Evolutionary conservation across 2,797 vertebrate species (phyloP), one percentile per base, ranked within the genome.

Genomic region (Myotis planiceps): DNA sequence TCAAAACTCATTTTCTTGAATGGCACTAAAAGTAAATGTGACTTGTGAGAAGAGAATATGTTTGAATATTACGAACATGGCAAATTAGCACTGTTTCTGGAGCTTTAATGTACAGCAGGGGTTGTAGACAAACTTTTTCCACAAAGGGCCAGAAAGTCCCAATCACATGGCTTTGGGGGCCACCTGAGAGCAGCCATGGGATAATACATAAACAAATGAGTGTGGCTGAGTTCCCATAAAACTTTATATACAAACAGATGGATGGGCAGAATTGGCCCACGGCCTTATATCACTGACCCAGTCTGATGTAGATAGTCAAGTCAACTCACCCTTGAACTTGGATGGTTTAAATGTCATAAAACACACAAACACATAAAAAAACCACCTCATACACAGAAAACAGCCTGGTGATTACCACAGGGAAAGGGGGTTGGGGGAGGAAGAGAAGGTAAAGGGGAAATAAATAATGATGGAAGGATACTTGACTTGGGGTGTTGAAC

Each of bases 1-100:
- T 96, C 97, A 88, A 88, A 97, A 51, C 9, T 96, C 81, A 95
- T 94, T 96, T 96, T 95, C 75, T 25, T 78, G 66, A 89, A 79
- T 87, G 55, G 23, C 29, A 79, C 14, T 42, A 42, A 85, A 32
- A 69, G 8, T 7, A 71, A 55, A 58, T 9, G 72, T 29, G 84
- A 90, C 13, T 78, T 16, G 8, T 68, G 53, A 42, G 15, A 82
- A 63, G 25, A 66, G 49, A 69, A 21, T 53, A 47, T 72, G 55
- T 68, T 68, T 87, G 47, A 86, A 83, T 83, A 66, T 45, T 49
- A 29, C 29, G 29, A 82, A 82, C 71, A 87, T 84, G 53, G 72
- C 10, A 72, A 85, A 53, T 9, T 75, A 95, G 45, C 65, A 68
- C 6, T 84, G 3, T 82, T 14, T 72, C 16, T 27, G 27, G 0